A percentile compares a stretch with the other conserved stretches of the same genome.
These are phyloP conservation scores for Camponotus floridanus DNA, from an alignment of 1,140 invertebrate species.

Conservation along the genomic window DNA sequence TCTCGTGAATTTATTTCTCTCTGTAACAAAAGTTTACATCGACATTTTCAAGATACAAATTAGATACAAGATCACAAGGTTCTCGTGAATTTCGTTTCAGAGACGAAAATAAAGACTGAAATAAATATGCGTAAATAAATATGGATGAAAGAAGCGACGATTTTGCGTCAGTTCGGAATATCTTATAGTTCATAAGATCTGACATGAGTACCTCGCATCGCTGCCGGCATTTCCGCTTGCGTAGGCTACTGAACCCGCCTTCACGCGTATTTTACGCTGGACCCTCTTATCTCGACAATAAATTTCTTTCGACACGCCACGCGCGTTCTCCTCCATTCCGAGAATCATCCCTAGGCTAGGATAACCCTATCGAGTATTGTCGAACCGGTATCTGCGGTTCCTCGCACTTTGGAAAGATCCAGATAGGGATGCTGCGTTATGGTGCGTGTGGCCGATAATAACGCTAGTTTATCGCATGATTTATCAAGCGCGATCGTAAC, in stretches of 20 bases:
- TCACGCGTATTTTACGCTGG: conserved; percentile 29
- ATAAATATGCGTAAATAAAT: background rate
- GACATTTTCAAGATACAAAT: background rate
- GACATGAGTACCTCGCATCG: background rate
- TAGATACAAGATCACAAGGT: background rate
- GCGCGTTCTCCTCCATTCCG: background rate
- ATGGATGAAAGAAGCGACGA: background rate
- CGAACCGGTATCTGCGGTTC: conserved; percentile 25
- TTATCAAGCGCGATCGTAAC: conserved; percentile 81
- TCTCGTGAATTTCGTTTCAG: background rate
- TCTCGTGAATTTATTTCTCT: background rate
- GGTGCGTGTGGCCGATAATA: conserved; percentile 74
- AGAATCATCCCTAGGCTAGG: background rate
- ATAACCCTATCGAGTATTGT: conserved; percentile 26
- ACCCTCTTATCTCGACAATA: conserved; percentile 53
- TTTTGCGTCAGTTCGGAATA: background rate
- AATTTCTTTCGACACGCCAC: conserved; percentile 46
- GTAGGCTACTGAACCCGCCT: background rate
- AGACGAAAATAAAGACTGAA: background rate
- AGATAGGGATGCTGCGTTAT: conserved; percentile 36
- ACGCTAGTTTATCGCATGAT: conserved; percentile 82
- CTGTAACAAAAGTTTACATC: background rate
- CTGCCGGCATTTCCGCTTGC: background rate
- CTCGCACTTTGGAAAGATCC: conserved; percentile 12
- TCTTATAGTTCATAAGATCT: background rate